Conservation (phyloP, 2,797 vertebrate species). For the Myripristis jacobus region DNA sequence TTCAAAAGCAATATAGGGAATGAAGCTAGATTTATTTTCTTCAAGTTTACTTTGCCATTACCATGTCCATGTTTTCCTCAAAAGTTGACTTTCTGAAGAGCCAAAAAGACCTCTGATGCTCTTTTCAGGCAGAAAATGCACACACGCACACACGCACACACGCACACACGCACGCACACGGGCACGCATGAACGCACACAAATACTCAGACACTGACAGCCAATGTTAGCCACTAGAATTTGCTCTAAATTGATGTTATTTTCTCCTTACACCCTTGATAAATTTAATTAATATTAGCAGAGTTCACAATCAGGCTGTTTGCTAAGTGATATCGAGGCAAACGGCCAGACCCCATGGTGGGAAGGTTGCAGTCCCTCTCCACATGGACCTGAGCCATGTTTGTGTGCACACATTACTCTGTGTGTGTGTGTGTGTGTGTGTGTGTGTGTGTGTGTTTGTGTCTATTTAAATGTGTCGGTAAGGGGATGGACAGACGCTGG, state of each 20-base stretch:
- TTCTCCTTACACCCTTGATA: constrained; percentile 44
- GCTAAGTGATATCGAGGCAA: constrained; percentile 55
- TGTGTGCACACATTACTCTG: constrained; percentile 21
- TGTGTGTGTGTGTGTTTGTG: constrained; percentile 6
- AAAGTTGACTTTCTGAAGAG: not conserved
- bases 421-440: constrained; percentile 27
- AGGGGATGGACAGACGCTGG: constrained; percentile 19
- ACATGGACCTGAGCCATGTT: constrained; percentile 21
- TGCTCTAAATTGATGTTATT: constrained; percentile 38
- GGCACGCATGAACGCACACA: too few species aligned
- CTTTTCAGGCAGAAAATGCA: constrained; percentile 27
- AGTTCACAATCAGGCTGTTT: constrained; percentile 49
- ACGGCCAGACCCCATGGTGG: constrained; percentile 24
- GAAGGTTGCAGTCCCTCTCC: constrained; percentile 51
- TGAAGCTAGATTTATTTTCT: not conserved
- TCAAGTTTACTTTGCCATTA: constrained; percentile 12
- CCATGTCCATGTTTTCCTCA: constrained; percentile 7
- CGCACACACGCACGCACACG: not conserved
- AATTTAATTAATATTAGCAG: constrained; percentile 62
- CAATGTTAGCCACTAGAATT: not conserved
- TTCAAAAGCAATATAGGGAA: not conserved
- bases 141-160: constrained; percentile 9
- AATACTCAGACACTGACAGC: too few species aligned
- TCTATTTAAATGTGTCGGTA: constrained; percentile 8
- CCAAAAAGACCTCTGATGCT: constrained; percentile 36